A percentile compares a stretch with the other conserved stretches of the same genome.
These are phyloP conservation scores for Tragelaphus buxtoni DNA, from an alignment of 2,113 vertebrate species.

Conservation along the genomic window DNA sequence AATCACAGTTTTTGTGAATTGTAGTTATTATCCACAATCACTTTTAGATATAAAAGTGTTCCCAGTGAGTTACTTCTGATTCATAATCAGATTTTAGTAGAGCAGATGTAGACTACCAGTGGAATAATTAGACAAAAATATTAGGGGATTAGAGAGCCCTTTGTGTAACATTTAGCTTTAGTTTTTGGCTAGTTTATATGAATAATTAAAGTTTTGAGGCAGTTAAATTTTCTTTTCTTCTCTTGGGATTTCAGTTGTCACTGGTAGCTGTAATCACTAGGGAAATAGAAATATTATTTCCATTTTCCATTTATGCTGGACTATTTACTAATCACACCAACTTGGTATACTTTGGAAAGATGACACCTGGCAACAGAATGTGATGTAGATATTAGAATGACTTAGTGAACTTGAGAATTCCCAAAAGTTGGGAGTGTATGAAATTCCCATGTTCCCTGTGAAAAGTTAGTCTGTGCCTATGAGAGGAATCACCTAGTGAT, in stretches of 20 bases:
- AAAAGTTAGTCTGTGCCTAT: neutral
- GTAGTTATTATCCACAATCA: constrained; percentile 34
- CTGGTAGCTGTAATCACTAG: constrained; percentile 14
- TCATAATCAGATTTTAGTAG: constrained; percentile 50
- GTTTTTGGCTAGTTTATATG: constrained; percentile 56
- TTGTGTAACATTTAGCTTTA: constrained; percentile 66
- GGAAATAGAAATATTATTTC: constrained; percentile 55
- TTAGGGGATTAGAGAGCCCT: constrained; percentile 24
- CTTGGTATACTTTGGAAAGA: constrained; percentile 10
- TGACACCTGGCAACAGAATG: constrained; percentile 2
- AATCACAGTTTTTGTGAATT: constrained; percentile 35
- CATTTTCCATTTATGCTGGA: constrained; percentile 29
- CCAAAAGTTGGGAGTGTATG: neutral
- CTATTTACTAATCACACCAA: constrained; percentile 12
- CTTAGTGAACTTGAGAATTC: neutral
- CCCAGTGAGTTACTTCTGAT: constrained; percentile 51
- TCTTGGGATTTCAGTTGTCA: constrained; percentile 44
- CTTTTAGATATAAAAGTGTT: constrained; percentile 52
- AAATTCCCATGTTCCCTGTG: neutral
- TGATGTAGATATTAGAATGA: neutral
- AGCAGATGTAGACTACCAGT: constrained; percentile 39
- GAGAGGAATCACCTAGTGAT: neutral
- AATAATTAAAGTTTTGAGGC: constrained; percentile 63
- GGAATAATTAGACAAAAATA: constrained; percentile 59
- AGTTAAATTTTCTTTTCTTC: constrained; percentile 52